Conservation (phyloP, 2,888 invertebrate genomes). For the Junonia oenone region DNA sequence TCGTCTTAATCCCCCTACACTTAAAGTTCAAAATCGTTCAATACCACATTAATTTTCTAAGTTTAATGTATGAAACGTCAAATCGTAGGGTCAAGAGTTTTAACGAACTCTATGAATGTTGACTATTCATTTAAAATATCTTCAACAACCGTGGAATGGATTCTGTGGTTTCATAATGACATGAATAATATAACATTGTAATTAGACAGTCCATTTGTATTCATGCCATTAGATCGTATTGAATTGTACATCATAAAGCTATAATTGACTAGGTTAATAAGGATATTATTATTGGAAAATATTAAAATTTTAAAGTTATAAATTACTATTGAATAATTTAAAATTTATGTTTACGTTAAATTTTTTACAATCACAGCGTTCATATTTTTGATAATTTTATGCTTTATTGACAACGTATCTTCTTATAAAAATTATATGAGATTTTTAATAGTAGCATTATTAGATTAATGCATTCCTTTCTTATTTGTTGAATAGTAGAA, state of each 20-base stretch:
- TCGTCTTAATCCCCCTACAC: background rate
- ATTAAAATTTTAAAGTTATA: no score
- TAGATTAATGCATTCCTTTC: background rate
- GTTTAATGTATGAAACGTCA: conserved; percentile 53
- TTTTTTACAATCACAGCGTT: no score
- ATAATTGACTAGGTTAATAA: background rate
- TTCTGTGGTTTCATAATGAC: conserved; percentile 20
- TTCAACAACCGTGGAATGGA: conserved; percentile 50
- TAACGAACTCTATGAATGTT: conserved; percentile 47
- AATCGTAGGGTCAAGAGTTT: conserved; percentile 43
- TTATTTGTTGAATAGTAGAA: background rate
- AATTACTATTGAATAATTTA: no score
- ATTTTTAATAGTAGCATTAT: no score
- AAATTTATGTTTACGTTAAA: no score
- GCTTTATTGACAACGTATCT: no score
- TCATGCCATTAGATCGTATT: background rate
- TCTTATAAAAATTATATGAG: no score
- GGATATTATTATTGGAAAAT: no score
- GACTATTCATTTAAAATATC: conserved; percentile 40
- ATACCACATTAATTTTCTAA: conserved; percentile 22
- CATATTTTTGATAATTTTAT: no score
- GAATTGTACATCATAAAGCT: background rate
- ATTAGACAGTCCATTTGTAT: conserved; percentile 9
- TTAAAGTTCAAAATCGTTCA: conserved; percentile 5
- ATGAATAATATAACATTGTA: conserved; percentile 13